phyloP scores from a whole-genome alignment of 2,113 vertebrate genomes.

The Trinectes maculatus region DNA sequence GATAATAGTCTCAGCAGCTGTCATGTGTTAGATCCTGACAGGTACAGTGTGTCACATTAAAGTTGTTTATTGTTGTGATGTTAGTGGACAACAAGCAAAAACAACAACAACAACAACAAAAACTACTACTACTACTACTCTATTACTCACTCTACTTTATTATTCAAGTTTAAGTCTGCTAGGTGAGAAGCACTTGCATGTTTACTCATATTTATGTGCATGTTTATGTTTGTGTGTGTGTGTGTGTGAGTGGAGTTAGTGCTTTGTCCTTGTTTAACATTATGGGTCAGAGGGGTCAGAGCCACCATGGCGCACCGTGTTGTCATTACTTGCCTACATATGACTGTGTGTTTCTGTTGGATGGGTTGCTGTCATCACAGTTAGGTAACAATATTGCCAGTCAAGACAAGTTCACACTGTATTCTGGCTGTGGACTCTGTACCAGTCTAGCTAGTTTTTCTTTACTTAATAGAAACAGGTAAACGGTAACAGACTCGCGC shows the following conservation, averaged over 20 bases:
- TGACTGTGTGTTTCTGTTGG: not conserved
- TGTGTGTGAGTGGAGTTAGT: not conserved
- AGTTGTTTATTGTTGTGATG: too few species aligned
- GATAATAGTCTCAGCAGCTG: too few species aligned
- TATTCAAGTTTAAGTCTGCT: not conserved
- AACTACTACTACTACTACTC: not conserved
- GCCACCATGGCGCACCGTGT: conserved; percentile 34
- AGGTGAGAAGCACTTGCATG: not conserved
- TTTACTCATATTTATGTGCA: conserved; percentile 3
- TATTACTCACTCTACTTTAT: not conserved
- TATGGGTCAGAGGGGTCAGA: conserved; percentile 48
- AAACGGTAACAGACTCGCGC: conserved; percentile 35
- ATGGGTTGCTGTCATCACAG: not conserved
- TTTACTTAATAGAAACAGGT: conserved; percentile 68
- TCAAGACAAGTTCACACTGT: conserved; percentile 60
- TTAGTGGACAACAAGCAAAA: too few species aligned
- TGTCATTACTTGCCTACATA: conserved; percentile 19
- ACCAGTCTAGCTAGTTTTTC: conserved; percentile 72
- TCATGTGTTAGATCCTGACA: too few species aligned
- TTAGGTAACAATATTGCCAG: conserved; percentile 52
- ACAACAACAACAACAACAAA: too few species aligned
- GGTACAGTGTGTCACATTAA: too few species aligned
- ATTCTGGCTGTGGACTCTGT: conserved; percentile 72
- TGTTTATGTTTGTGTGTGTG: conserved; percentile 2
- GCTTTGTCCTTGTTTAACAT: conserved; percentile 47